Conservation (phyloP, 1,140 invertebrate species). For the Drosophila athabasca region DNA sequence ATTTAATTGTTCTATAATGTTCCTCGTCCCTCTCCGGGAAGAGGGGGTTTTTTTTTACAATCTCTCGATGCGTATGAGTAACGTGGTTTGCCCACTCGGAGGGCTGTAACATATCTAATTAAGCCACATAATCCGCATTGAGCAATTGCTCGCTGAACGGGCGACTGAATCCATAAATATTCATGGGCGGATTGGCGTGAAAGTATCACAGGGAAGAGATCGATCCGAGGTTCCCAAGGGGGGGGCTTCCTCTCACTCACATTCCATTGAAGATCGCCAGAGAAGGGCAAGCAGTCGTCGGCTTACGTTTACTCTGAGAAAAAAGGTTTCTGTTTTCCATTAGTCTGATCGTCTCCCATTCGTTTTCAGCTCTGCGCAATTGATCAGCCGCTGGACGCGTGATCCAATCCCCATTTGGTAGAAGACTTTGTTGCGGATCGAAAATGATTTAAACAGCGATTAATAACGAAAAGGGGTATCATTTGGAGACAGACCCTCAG, state of each 20-base stretch:
- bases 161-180: slow-evolving; percentile 50
- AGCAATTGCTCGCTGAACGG: slow-evolving; percentile 34
- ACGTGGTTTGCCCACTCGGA: slow-evolving; percentile 40
- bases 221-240: slow-evolving; percentile 6
- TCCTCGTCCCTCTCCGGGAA: background rate
- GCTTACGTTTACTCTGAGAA: background rate
- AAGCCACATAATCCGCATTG: slow-evolving; percentile 16
- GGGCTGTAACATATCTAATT: slow-evolving; percentile 40
- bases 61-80: slow-evolving; percentile 58
- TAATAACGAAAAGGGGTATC: slow-evolving; percentile 6
- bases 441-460: slow-evolving; percentile 21
- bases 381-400: slow-evolving; percentile 42
- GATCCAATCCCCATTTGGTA: slow-evolving; percentile 43
- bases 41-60: slow-evolving; percentile 20
- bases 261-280: slow-evolving; percentile 3
- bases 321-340: slow-evolving; percentile 29
- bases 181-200: slow-evolving; percentile 34
- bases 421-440: slow-evolving; percentile 25
- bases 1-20: slow-evolving; percentile 68
- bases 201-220: slow-evolving; percentile 43
- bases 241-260: too few species aligned
- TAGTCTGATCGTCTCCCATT: slow-evolving; percentile 2
- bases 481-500: background rate
- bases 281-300: slow-evolving; percentile 37
- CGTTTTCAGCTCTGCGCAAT: slow-evolving; percentile 18